Conservation (phyloP, 2,797 vertebrate genomes). For the Falco novaeseelandiae region DNA sequence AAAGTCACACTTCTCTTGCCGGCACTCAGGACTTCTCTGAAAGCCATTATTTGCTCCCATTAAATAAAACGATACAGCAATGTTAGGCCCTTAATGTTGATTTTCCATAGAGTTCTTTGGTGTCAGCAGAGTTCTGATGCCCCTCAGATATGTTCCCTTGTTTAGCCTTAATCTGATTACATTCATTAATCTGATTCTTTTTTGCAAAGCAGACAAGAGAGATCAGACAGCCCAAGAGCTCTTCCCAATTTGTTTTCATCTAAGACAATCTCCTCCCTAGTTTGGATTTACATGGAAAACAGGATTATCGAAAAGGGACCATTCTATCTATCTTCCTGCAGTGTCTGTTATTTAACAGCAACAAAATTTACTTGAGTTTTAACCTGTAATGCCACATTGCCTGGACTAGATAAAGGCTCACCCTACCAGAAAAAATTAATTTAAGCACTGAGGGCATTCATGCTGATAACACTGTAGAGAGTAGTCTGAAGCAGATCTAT, state of each 20-base stretch:
- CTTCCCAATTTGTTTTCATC: conserved; percentile 9
- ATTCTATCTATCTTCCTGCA: background rate
- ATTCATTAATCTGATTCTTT: conserved; percentile 48
- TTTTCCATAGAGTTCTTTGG: background rate
- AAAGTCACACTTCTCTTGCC: background rate
- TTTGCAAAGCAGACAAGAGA: conserved; percentile 39
- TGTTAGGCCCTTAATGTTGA: background rate
- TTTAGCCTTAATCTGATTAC: conserved; percentile 42
- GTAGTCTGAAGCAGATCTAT: background rate
- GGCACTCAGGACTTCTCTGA: background rate
- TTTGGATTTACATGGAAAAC: conserved; percentile 37
- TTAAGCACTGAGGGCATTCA: background rate
- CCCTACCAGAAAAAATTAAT: background rate
- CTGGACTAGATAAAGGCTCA: background rate
- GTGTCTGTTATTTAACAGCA: conserved; percentile 4
- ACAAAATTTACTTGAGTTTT: background rate
- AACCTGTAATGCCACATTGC: background rate
- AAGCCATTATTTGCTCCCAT: background rate
- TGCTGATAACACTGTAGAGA: background rate
- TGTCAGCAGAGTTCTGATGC: conserved; percentile 16
- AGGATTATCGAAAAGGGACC: conserved; percentile 1
- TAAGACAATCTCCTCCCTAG: background rate
- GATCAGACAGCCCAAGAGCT: conserved; percentile 33
- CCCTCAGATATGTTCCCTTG: conserved; percentile 33
- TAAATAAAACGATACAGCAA: background rate